Evolutionary conservation across 1,140 invertebrate species (phyloP), one percentile per base, ranked within the genome.

Genomic region (Drosophila sproati): DNA sequence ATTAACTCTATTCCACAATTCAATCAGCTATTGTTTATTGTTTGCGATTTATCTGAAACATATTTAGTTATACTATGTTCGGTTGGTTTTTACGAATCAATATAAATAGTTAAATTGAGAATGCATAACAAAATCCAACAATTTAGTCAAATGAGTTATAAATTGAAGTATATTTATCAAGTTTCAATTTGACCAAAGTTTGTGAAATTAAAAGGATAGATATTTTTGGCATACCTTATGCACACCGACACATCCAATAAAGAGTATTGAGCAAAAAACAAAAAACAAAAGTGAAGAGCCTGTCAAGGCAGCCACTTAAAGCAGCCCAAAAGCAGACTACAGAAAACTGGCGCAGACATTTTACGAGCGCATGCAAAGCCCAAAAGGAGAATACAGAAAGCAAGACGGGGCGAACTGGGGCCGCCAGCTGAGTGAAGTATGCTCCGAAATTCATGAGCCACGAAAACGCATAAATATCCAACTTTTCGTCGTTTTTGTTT

Each of bases 401-500:
- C 41, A 60, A 20, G 28, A 39, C 29, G 45, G 6, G 39, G 47
- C 57, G 12, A 51, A 60, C 55, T 35, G 64, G 54, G 59, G 52
- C 57, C 45, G 57, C 66, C 83, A 78, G 74, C 82, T 86, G 82
- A 85, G 67, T 89, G 64, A 79, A 78, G 85, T 78, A 82, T 89
- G 80, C 80, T 89, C 68, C 78, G 72, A 88, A 87, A 87, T 87
- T 87, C 83, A 87, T 87, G 83, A 87, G 85, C 80, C 85, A 83
- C 83, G 63, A 88, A 87, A 87, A 87, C 83, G 85, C 83, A 87
- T 87, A 87, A 87, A 87, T 87, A 83, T 88, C 73, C 77, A 79
- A 78, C 73, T 78, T 78, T 86, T 61, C 48, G 45, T 32, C 57
- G 64, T 57, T 66, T 76, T 47, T 52, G 29, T 34, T 7, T 35